Base-by-base conservation (phyloP, 2,797 vertebrate genomes). In the Liasis olivaceus region DNA sequence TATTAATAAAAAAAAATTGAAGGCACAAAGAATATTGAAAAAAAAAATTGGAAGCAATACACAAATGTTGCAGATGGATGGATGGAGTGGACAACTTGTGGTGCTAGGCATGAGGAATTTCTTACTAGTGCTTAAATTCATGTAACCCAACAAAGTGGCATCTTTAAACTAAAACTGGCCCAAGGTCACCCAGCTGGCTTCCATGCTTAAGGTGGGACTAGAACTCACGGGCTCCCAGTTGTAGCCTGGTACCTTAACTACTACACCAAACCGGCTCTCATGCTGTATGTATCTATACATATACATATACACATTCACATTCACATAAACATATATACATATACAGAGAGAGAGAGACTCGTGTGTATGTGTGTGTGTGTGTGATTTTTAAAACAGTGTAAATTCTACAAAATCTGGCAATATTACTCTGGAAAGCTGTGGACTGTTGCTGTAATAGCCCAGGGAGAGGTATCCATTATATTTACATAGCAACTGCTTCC, bases 41-140 rank as follows among this genome's bases (percentile, higher is more conserved):
- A 72, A 31, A 6, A 24, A 63, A 63, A n/a, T 4, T 2, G 31
- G 20, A 12, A 47, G 22, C 36, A 42, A 20, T 47, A 81, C 36
- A 24, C 36, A 81, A 47, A 47, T 81, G 36, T 47, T 81, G 36
- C 36, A 47, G 22, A 77, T 77, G 36, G 42, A 77, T 77, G 66
- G 8, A 54, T 51, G 8, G 17, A 1, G 17, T 56, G 64, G 42
- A 13, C 1, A 90, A 13, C 77, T 17, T 85, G 15, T 15, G 1
- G n/a, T 42, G 92, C 91, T 93, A 28, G 26, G 56, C 90, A 94
- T 94, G 93, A 93, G 42, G 42, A 69, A 87, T 93, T 91, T 90
- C 90, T 26, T 0, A 0, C 31, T 91, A 31, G 31, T 69, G 66
- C 13, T 26, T 26, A 36, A 1, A 17, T n/a, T 89, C 59, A 63